These are phyloP conservation scores for Antidorcas marsupialis DNA, from an alignment of 2,113 vertebrate genomes.

Conservation along the genomic window DNA sequence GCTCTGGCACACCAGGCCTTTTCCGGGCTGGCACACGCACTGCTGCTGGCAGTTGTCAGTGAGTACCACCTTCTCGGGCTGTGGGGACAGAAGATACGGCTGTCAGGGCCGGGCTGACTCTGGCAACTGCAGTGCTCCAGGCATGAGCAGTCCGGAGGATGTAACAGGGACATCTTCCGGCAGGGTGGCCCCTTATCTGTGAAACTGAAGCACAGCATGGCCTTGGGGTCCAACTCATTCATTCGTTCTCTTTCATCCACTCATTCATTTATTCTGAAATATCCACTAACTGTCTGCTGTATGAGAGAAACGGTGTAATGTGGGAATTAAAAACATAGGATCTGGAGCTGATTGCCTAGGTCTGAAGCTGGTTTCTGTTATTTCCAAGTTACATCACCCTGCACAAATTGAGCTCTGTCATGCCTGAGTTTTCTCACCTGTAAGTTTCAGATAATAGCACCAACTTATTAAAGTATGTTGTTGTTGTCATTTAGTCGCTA, in stretches of 20 bases:
- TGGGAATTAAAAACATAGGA: neutral
- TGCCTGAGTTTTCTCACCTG: neutral
- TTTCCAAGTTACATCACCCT: neutral
- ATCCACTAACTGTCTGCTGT: neutral
- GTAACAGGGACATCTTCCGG: neutral
- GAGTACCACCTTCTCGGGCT: constrained; percentile 79
- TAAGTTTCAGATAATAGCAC: neutral
- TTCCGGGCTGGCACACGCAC: constrained; percentile 79
- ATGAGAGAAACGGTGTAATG: rapidly evolving
- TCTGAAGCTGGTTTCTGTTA: neutral
- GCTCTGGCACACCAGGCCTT: constrained; percentile 76
- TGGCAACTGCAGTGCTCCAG: rapidly evolving
- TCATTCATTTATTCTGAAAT: neutral
- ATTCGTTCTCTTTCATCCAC: neutral
- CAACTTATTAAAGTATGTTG: neutral
- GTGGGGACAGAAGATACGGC: neutral
- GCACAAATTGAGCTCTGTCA: neutral
- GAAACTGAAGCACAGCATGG: neutral
- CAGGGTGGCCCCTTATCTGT: neutral
- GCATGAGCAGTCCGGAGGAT: neutral
- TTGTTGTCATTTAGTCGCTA: neutral
- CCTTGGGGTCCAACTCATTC: neutral
- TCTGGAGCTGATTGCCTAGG: neutral
- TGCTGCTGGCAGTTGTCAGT: constrained; percentile 72
- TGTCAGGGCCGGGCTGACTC: neutral